Base-by-base conservation (phyloP, 1,140 invertebrate species). In the Trissolcus basalis region DNA sequence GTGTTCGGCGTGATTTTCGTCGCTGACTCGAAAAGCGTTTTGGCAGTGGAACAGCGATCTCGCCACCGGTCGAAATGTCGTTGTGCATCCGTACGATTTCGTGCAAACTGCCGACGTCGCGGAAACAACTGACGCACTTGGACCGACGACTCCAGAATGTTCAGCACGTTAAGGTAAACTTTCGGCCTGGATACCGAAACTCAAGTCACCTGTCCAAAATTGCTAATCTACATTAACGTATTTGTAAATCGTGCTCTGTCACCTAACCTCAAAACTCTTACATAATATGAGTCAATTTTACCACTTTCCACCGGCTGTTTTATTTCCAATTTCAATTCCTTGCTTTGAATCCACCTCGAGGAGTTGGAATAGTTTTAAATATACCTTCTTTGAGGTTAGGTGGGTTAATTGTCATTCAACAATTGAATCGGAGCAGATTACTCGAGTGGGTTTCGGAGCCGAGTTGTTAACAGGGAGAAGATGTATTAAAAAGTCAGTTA, bases 21-120 rank as follows among this genome's bases (percentile, higher is more conserved):
- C 9, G 5, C 33, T 10, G 33, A 35, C 5, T 10, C 10, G 33
- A 39, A 9, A 39, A n/a, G 1, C 36, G 36, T 4, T 39, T 39
- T 11, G 36, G n/a, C 9, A 39, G n/a, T 11, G n/a, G 9, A 39
- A 39, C 3, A 39, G 36, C 9, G n/a, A 39, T 39, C 36, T 9
- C 2, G n/a, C 1, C n/a, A 8, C 9, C 36, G 36, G 36, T 39
- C 36, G 9, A 1, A 54, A 87, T 87, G 86, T 84, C 84, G n/a
- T 50, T 82, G 19, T 85, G 80, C 32, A 77, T 87, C 44, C 74
- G 86, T 16, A 75, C 76, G 8, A 41, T 87, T 8, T 59, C 83
- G 0, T 81, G 67, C 44, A 84, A 81, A 68, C 63, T 85, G 39
- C 75, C 77, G 61, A 76, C 47, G 75, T 83, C 55, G 8, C 68